A percentile compares a stretch with the other conserved stretches of the same genome.
phyloP scores from a whole-genome alignment of 2,888 invertebrate genomes.

The Hemithea aestivaria region DNA sequence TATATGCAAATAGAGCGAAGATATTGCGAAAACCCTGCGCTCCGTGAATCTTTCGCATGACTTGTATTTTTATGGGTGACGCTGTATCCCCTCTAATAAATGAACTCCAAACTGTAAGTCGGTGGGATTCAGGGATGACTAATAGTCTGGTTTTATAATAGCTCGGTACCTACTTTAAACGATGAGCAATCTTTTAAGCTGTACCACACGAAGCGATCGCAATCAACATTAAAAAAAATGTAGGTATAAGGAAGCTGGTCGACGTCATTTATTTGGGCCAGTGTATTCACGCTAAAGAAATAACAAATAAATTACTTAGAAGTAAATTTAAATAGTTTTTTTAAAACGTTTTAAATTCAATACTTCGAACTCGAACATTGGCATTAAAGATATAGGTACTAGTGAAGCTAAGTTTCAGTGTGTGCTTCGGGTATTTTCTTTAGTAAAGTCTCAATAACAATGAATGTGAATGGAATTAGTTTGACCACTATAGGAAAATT shows the following conservation, averaged over 20 bases:
- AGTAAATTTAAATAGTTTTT: too few species aligned
- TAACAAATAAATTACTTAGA: slow-evolving; percentile 8
- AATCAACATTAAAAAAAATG: slow-evolving; percentile 9
- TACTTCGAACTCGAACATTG: too few species aligned
- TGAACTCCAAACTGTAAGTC: slow-evolving; percentile 36
- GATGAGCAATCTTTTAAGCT: slow-evolving; percentile 42
- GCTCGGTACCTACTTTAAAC: slow-evolving; percentile 38
- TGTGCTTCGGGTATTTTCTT: too few species aligned
- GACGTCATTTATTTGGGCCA: slow-evolving; percentile 10
- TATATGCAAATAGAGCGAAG: slow-evolving; percentile 60
- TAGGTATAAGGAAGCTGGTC: slow-evolving; percentile 7
- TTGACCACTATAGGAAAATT: too few species aligned
- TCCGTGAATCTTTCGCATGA: slow-evolving; percentile 45
- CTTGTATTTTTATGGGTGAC: slow-evolving; percentile 35
- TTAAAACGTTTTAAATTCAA: too few species aligned
- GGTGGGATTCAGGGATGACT: slow-evolving; percentile 66
- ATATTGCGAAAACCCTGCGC: slow-evolving; percentile 47
- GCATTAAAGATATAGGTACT: too few species aligned
- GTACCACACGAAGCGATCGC: slow-evolving; percentile 12
- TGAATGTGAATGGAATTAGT: too few species aligned
- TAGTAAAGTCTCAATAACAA: too few species aligned
- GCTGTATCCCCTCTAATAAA: slow-evolving; percentile 51
- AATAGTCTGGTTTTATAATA: slow-evolving; percentile 51
- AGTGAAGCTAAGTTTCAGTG: too few species aligned
- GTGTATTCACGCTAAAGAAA: slow-evolving; percentile 3